Evolutionary conservation across 2,888 invertebrate species (phyloP), one percentile per base, ranked within the genome.

Genomic region (Pimpla rufipes): DNA sequence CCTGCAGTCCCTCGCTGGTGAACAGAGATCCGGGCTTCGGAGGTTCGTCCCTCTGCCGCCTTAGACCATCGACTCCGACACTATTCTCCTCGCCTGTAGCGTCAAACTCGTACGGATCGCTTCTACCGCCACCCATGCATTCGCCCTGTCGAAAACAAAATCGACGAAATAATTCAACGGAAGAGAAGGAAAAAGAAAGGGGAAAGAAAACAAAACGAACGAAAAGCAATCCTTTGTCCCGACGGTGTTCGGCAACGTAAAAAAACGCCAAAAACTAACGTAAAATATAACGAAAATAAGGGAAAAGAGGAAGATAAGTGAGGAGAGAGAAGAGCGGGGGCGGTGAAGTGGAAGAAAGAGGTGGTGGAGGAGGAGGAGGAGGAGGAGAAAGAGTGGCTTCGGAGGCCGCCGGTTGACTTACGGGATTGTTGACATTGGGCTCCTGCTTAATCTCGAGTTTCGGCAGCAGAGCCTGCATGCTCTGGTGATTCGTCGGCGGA

Each of bases 1-100:
- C 97, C 93, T 97, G 97, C 45, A 99, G 95, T 37, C 98, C 98
- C 94, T 98, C 97, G 88, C 96, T 97, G 57, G 98, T 98, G 92
- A 96, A 98, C 45, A 98, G 94, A 93, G 97, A 97, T 90, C 96
- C 96, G 91, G 95, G 94, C 89, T 95, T 94, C 13, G 94, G 90
- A 45, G 91, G 92, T 73, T 92, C 93, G 47, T 91, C 93, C 75
- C 92, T 91, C 82, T 93, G 93, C 82, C 94, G 90, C 89, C 94
- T 94, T 84, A 94, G 93, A 81, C 94, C 94, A 88, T 95, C 94
- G 89, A 94, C 94, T 83, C 94, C 94, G 81, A 94, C 93, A 70
- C 92, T 92, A 81, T 94, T 93, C 77, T 93, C 94, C 64, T 93
- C 94, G 13, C 94, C 94, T 73, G 96, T 96, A 85, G 96, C 96